These are phyloP conservation scores for Lanius collurio DNA, from an alignment of 2,113 vertebrate species.

Conservation along the genomic window DNA sequence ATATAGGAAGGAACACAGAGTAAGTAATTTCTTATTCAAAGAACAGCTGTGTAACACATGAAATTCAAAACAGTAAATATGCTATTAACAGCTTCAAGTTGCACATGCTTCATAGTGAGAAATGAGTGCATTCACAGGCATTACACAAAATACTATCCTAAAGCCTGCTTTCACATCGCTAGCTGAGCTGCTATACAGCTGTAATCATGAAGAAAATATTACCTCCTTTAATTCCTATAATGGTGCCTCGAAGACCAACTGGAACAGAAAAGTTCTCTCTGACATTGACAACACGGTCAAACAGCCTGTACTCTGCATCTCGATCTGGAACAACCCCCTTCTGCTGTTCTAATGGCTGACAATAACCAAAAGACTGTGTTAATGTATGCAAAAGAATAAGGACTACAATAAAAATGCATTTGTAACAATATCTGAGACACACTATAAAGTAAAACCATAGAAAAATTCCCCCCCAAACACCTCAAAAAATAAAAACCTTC, in stretches of 20 bases:
- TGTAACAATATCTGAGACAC: neutral
- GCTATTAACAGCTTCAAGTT: neutral
- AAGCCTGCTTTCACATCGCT: neutral
- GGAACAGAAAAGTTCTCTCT: slow-evolving; percentile 94
- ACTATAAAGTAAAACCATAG: neutral
- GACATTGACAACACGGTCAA: slow-evolving; percentile 94
- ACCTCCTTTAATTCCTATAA: slow-evolving; percentile 98
- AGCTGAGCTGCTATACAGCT: neutral
- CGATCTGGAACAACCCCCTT: slow-evolving; percentile 91
- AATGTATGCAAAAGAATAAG: neutral
- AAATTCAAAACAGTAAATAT: neutral
- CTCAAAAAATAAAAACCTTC: neutral
- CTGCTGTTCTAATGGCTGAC: slow-evolving; percentile 91
- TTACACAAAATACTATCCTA: neutral
- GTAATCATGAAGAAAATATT: slow-evolving; percentile 6
- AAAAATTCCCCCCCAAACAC: neutral
- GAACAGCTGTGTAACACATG: neutral
- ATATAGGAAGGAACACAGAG: neutral
- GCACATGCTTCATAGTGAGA: neutral
- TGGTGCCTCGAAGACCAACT: slow-evolving; percentile 90
- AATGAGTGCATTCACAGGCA: neutral
- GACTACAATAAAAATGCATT: neutral
- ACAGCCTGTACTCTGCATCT: slow-evolving; percentile 89
- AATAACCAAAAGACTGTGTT: neutral
- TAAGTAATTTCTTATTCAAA: neutral